phyloP scores from a whole-genome alignment of 2,888 invertebrate species.

The Drosophila anomalipes region DNA sequence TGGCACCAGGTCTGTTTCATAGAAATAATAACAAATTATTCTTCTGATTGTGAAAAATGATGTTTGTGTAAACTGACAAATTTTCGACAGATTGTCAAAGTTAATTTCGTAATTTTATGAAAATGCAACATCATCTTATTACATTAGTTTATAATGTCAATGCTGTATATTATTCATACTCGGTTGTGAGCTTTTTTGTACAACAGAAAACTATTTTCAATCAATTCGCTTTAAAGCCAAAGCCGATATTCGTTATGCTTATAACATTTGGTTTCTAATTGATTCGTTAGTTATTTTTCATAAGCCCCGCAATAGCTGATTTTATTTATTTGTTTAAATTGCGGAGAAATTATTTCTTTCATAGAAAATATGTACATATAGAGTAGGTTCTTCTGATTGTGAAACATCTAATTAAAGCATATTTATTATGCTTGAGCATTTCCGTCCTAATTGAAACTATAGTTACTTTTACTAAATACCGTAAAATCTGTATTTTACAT shows the following conservation, averaged over 20 bases:
- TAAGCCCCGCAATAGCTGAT: background rate
- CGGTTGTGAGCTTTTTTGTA: background rate
- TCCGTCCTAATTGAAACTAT: background rate
- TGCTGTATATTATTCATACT: background rate
- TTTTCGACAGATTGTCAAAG: background rate
- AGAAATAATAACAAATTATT: background rate
- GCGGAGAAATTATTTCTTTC: background rate
- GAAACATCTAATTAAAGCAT: background rate
- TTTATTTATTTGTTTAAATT: background rate
- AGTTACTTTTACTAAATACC: background rate
- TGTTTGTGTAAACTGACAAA: background rate
- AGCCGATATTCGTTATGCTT: background rate
- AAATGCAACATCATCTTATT: background rate
- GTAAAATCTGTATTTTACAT: constrained; percentile 5
- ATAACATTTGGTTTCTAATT: background rate
- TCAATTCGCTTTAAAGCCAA: background rate
- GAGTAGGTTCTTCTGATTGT: background rate
- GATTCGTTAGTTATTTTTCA: no score
- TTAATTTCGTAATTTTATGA: background rate
- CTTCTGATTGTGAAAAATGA: background rate
- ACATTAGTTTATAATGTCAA: background rate
- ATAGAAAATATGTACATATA: background rate
- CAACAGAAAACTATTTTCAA: background rate
- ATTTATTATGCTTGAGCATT: background rate
- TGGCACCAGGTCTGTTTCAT: background rate